These are phyloP conservation scores for Erynnis tages DNA, from an alignment of 2,888 invertebrate genomes.

Conservation along the genomic window DNA sequence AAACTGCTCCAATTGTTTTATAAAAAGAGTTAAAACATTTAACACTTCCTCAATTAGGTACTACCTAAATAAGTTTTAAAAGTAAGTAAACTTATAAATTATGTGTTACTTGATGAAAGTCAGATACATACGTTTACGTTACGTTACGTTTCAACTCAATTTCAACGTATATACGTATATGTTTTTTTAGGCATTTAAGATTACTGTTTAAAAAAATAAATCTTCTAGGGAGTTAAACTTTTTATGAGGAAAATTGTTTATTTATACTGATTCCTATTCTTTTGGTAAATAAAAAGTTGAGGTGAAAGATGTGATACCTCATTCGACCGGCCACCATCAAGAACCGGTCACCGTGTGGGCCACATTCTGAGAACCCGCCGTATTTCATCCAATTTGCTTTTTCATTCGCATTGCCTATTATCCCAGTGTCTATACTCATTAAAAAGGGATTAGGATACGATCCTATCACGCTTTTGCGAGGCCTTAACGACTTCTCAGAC, in stretches of 20 bases:
- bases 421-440: conserved; percentile 24
- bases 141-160: no score
- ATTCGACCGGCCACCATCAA: conserved; percentile 32
- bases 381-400: conserved; percentile 51
- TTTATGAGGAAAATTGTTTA: neutral
- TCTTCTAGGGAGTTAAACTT: no score
- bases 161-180: no score
- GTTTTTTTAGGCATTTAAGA: no score
- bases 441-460: conserved; percentile 30
- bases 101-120: no score
- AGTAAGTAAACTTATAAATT: no score
- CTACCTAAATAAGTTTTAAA: no score
- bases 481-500: neutral
- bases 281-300: conserved; percentile 23
- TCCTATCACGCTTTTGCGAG: conserved; percentile 9
- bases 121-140: no score
- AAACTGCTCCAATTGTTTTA: no score
- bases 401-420: conserved; percentile 33
- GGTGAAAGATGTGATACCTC: conserved; percentile 32
- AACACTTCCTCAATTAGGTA: no score
- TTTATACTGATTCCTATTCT: neutral
- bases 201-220: no score
- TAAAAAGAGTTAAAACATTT: no score
- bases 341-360: conserved; percentile 40
- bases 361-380: conserved; percentile 35